Base-by-base conservation (phyloP, 1,140 invertebrate genomes). In the Rhynchophorus ferrugineus region DNA sequence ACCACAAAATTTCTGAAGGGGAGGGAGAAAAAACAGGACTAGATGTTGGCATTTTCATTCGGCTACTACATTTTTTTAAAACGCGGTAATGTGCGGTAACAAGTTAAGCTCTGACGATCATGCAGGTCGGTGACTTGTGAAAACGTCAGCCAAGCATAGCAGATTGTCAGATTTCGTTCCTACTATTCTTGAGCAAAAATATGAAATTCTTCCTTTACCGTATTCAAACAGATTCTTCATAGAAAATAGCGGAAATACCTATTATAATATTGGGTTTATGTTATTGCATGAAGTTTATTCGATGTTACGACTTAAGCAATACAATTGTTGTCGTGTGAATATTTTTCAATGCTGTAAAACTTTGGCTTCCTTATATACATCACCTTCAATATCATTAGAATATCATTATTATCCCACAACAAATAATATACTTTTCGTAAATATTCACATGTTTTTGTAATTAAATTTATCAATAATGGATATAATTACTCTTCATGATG, bases 31-130 rank as follows among this genome's bases (percentile, higher is more conserved):
- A 38, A 49, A 24, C 46, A 22, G 7, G 8, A 13, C 35, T 37
- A 18, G 17, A 41, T 17, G 38, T 20, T n/a, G 18, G 14, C 14
- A 43, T 50, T 21, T 50, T 42, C 41, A 39, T 50, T 33, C 8
- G 48, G 20, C 13, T 44, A 42, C 29, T 19, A 41, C 5, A 47
- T 44, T 54, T 42, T 19, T 39, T 38, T 47, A 45, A 55, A 55
- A 49, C 33, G 46, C 53, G 16, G 46, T 44, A 55, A 55, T 55
- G 46, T 55, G 53, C 53, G 53, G 47, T 55, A 55, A 44, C 51
- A 54, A 49, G 53, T 55, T 55, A 55, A 39, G 53, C 53, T 55
- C 53, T 49, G 33, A 2, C 53, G 53, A 55, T 55, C 53, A 55
- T 55, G 42, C 53, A 55, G 53, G 53, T 55, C 46, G 39, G 36